Evolutionary conservation across 2,888 invertebrate genomes (phyloP).

Genomic region (Tinea pellionella): DNA sequence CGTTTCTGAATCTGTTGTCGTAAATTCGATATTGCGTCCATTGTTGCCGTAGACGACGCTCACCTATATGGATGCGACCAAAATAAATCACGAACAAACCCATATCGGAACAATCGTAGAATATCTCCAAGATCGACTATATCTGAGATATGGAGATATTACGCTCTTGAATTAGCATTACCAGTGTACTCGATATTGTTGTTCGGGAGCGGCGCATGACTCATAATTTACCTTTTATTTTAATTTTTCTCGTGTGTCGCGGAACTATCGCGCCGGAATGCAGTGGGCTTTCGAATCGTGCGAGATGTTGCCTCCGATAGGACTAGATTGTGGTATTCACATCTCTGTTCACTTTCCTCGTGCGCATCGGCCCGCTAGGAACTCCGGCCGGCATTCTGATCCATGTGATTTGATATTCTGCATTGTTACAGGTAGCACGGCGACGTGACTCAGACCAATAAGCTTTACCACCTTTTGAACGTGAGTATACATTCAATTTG

Average conservation of each 20-base stretch:
- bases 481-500: slow-evolving; percentile 32
- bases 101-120: slow-evolving; percentile 62
- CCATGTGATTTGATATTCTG: slow-evolving; percentile 14
- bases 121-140: slow-evolving; percentile 50
- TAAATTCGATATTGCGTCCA: slow-evolving; percentile 56
- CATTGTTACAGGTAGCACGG: slow-evolving; percentile 45
- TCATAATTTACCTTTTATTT: slow-evolving; percentile 50
- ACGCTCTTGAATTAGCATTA: slow-evolving; percentile 67
- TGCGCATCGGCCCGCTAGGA: slow-evolving; percentile 5
- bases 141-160: slow-evolving; percentile 53
- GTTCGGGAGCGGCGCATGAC: slow-evolving; percentile 24
- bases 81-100: slow-evolving; percentile 66
- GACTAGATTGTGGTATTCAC: slow-evolving; percentile 44
- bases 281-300: slow-evolving; percentile 39
- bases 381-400: slow-evolving; percentile 8
- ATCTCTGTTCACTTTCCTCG: slow-evolving; percentile 30
- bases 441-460: slow-evolving; percentile 50
- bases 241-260: slow-evolving; percentile 45
- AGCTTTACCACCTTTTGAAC: slow-evolving; percentile 46
- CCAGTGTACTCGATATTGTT: slow-evolving; percentile 47
- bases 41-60: slow-evolving; percentile 58
- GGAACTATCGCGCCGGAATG: slow-evolving; percentile 24
- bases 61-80: slow-evolving; percentile 63
- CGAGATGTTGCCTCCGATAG: slow-evolving; percentile 44
- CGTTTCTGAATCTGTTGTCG: slow-evolving; percentile 62